A percentile compares a stretch with the other conserved stretches of the same genome.
phyloP scores from a whole-genome alignment of 2,888 invertebrate species.

The Epistrophe eligans region DNA sequence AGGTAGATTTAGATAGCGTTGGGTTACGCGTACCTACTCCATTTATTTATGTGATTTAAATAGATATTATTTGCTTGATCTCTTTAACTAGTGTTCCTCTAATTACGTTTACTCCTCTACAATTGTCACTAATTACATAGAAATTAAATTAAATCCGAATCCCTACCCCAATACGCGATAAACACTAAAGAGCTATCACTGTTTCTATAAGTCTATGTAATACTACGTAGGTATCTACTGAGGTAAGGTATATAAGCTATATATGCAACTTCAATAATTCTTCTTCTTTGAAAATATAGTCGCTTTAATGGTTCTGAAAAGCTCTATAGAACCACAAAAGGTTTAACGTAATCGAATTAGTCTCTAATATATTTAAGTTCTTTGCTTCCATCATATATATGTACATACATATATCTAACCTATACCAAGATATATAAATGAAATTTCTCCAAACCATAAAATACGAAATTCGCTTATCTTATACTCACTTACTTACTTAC shows the following conservation, averaged over 20 bases:
- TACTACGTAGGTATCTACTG: background rate
- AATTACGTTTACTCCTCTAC: background rate
- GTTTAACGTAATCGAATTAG: conserved; percentile 2
- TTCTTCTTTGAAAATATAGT: background rate
- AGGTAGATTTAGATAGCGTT: no score
- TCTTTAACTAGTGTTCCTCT: background rate
- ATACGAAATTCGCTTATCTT: conserved; percentile 37
- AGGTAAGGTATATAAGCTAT: background rate
- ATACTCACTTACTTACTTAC: background rate
- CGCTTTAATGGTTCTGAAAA: background rate
- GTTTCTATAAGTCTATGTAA: background rate
- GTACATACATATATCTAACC: no score
- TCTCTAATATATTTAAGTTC: no score
- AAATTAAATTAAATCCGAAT: conserved; percentile 2
- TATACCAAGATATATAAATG: background rate
- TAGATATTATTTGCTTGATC: background rate
- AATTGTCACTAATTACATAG: background rate
- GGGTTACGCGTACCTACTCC: no score
- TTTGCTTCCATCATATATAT: no score
- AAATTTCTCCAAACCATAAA: conserved; percentile 17
- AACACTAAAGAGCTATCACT: background rate
- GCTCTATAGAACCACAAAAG: background rate
- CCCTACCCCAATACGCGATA: background rate
- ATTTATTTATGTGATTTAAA: background rate
- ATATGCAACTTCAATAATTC: background rate